phyloP scores from a whole-genome alignment of 2,797 vertebrate genomes.

The Cyclopterus lumpus region DNA sequence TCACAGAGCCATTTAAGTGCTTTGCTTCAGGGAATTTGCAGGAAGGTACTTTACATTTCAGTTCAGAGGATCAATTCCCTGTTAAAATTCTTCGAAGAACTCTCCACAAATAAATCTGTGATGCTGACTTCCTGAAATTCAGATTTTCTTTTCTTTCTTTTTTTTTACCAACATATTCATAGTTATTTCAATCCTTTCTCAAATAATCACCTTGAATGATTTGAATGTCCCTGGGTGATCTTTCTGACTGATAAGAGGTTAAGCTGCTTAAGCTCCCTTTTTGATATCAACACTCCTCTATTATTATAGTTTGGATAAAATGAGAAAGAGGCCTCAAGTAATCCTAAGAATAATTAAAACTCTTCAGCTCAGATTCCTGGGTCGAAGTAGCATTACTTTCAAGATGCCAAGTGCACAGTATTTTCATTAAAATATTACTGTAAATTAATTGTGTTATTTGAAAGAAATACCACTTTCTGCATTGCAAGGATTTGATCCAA shows the following conservation, averaged over 20 bases:
- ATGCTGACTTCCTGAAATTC: slow-evolving; percentile 1
- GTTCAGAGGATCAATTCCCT: slow-evolving; percentile 39
- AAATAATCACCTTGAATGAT: slow-evolving; percentile 61
- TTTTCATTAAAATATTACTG: slow-evolving; percentile 12
- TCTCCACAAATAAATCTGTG: slow-evolving; percentile 10
- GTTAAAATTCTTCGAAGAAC: slow-evolving; percentile 17
- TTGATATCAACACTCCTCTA: slow-evolving; percentile 60
- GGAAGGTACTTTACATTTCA: slow-evolving; percentile 47
- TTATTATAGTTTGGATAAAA: slow-evolving; percentile 63
- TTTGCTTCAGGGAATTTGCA: slow-evolving; percentile 46
- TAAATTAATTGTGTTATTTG: neutral
- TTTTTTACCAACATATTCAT: slow-evolving; percentile 28
- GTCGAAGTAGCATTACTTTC: slow-evolving; percentile 43
- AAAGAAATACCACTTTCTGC: slow-evolving; percentile 7
- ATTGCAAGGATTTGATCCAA: slow-evolving; percentile 16
- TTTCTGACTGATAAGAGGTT: slow-evolving; percentile 64
- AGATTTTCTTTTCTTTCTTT: neutral
- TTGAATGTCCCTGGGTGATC: slow-evolving; percentile 62
- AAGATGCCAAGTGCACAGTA: slow-evolving; percentile 15
- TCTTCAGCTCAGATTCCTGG: slow-evolving; percentile 41
- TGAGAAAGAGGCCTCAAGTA: slow-evolving; percentile 54
- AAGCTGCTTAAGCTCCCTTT: slow-evolving; percentile 70
- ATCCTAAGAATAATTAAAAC: slow-evolving; percentile 64
- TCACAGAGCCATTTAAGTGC: slow-evolving; percentile 44
- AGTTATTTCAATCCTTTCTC: slow-evolving; percentile 45